Evolutionary conservation across 2,113 vertebrate species (phyloP).

Genomic region (Amphilophus citrinellus): DNA sequence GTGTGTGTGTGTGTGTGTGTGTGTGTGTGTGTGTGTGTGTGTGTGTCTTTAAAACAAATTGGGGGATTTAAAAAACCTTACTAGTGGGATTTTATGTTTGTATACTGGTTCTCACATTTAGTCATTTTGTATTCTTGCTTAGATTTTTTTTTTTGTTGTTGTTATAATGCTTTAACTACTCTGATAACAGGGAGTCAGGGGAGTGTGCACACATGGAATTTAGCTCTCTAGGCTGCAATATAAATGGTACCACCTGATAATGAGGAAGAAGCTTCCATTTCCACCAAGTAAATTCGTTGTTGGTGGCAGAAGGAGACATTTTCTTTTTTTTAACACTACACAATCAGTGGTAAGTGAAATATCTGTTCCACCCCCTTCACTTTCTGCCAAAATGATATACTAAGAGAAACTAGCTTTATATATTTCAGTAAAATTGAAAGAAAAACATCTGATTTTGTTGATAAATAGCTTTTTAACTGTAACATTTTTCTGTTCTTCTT

Average conservation of each 20-base stretch:
- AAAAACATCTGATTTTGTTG: not conserved
- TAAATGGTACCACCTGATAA: not conserved
- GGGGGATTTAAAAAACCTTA: not conserved
- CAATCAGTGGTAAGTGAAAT: not conserved
- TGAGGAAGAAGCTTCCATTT: not conserved
- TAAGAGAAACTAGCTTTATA: not conserved
- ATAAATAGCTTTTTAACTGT: not conserved
- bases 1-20: not conserved
- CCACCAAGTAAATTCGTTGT: not conserved
- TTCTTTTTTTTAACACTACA: not conserved
- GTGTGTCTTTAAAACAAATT: constrained; percentile 16
- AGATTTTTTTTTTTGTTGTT: not conserved
- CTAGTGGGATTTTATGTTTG: constrained; percentile 1
- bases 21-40: not conserved
- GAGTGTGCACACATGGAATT: not conserved
- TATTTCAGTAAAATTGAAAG: not conserved
- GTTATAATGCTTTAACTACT: not conserved
- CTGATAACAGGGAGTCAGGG: not conserved
- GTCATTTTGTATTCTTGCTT: not conserved
- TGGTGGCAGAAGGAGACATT: not conserved
- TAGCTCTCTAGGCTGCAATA: not conserved
- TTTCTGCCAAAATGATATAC: not conserved
- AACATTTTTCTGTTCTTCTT: not conserved
- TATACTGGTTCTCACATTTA: not conserved
- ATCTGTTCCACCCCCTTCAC: not conserved